Evolutionary conservation across 1,140 invertebrate genomes (phyloP), one percentile per base, ranked within the genome.

Genomic region (Zaprionus africanus): DNA sequence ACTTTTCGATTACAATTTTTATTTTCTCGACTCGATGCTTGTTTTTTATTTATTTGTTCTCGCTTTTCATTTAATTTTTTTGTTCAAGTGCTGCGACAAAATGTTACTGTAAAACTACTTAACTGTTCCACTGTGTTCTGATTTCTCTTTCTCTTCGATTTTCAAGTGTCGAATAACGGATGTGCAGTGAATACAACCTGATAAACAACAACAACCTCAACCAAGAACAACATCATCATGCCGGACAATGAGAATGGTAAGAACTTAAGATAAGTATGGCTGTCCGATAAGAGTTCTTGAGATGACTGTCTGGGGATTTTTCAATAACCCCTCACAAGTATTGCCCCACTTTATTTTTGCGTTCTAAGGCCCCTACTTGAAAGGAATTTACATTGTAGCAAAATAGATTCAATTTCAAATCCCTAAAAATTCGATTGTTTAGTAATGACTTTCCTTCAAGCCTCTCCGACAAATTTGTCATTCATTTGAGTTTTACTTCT

Each of bases 91-190:
- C 19, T 26, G n/a, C 46, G n/a, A 49, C 46, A 3, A 49, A 49
- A 51, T n/a, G 38, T 41, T 41, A 41, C 9, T 24, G 46, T 51
- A 49, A 49, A 49, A 51, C 19, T 51, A 11, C 13, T 12, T 24
- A 49, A 51, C 46, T 51, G 19, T 24, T 12, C 34, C 36, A 71
- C 46, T 19, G 56, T 58, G 62, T 66, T 65, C 46, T 72, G 53
- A 72, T 69, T 72, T 72, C 69, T 74, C 60, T 78, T 82, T 81
- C 41, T 79, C 71, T 86, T 82, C 69, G 75, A 62, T 46, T 86
- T 81, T 79, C 70, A 87, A 88, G 84, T 88, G 84, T 57, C 68
- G 74, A 75, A 54, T 51, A 75, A 84, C 84, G 84, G 78, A 88
- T 84, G 68, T 49, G 57, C 75, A 88, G 65, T 67, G 60, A 72